Conservation (phyloP, 2,888 invertebrate genomes). For the Chymomyza fuscimana region DNA sequence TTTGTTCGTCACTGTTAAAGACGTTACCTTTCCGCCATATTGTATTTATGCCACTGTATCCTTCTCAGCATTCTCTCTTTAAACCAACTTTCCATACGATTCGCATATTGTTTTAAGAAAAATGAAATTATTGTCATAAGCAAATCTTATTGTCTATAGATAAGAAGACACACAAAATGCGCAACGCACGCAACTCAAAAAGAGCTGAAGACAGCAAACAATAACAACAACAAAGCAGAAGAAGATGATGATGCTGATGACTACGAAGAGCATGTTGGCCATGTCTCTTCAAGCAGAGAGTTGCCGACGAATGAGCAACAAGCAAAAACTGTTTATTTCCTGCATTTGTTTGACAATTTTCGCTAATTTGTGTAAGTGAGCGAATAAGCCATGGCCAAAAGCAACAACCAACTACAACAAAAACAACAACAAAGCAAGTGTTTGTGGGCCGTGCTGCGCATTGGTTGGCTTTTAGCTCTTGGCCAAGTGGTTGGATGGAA, state of each 20-base stretch:
- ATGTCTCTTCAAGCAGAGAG: not conserved
- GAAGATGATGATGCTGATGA: not conserved
- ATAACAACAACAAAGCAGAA: not conserved
- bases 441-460: slow-evolving; percentile 14
- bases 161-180: slow-evolving; percentile 41
- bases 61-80: not conserved
- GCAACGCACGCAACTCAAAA: slow-evolving; percentile 47
- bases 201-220: slow-evolving; percentile 5
- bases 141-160: slow-evolving; percentile 58
- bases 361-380: slow-evolving; percentile 57
- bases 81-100: not conserved
- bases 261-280: slow-evolving; percentile 6
- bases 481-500: slow-evolving; percentile 7
- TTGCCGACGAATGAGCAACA: not conserved
- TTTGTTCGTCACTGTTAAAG: no score
- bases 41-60: not conserved
- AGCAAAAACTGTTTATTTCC: slow-evolving; percentile 38
- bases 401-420: slow-evolving; percentile 17
- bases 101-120: slow-evolving; percentile 7
- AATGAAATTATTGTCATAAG: slow-evolving; percentile 53
- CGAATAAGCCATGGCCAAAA: slow-evolving; percentile 39
- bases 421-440: slow-evolving; percentile 21
- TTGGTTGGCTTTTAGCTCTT: slow-evolving; percentile 17
- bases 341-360: slow-evolving; percentile 65
- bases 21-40: no score